Percentiles rank a stretch among this genome's conserved stretches.
phyloP scores from a whole-genome alignment of 2,113 vertebrate species.

The Colossoma macropomum region DNA sequence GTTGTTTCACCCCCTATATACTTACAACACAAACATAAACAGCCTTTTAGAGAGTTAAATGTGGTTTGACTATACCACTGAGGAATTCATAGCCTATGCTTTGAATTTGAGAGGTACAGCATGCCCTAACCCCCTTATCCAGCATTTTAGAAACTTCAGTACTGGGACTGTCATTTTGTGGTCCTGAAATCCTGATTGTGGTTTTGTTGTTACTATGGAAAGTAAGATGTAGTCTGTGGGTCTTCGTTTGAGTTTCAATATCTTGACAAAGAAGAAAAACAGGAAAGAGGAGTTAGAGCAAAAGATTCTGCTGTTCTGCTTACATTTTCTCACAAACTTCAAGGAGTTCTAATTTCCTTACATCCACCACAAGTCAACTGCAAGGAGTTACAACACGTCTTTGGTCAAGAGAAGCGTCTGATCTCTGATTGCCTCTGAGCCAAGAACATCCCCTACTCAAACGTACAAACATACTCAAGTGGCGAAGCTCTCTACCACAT shows the following conservation, averaged over 20 bases:
- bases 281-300: slow-evolving; percentile 35
- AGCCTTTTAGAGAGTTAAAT: neutral
- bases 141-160: slow-evolving; percentile 11
- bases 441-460: slow-evolving; percentile 42
- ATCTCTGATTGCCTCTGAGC: slow-evolving; percentile 49
- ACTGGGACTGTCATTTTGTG: neutral
- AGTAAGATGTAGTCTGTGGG: slow-evolving; percentile 18
- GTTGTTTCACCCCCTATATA: neutral
- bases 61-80: neutral
- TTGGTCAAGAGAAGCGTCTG: slow-evolving; percentile 44
- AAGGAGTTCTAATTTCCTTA: slow-evolving; percentile 46
- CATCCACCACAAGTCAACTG: slow-evolving; percentile 50
- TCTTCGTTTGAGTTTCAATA: slow-evolving; percentile 12
- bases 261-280: slow-evolving; percentile 20
- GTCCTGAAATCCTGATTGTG: slow-evolving; percentile 14
- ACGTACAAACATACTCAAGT: slow-evolving; percentile 32
- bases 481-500: slow-evolving; percentile 33
- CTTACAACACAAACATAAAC: neutral
- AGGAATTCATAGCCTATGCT: neutral
- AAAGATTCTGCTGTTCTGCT: slow-evolving; percentile 8
- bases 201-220: slow-evolving; percentile 21
- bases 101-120: neutral
- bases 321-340: slow-evolving; percentile 49
- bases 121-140: neutral
- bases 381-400: slow-evolving; percentile 42